These are phyloP conservation scores for Corynorhinus townsendii DNA, from an alignment of 2,113 vertebrate genomes.

Conservation along the genomic window DNA sequence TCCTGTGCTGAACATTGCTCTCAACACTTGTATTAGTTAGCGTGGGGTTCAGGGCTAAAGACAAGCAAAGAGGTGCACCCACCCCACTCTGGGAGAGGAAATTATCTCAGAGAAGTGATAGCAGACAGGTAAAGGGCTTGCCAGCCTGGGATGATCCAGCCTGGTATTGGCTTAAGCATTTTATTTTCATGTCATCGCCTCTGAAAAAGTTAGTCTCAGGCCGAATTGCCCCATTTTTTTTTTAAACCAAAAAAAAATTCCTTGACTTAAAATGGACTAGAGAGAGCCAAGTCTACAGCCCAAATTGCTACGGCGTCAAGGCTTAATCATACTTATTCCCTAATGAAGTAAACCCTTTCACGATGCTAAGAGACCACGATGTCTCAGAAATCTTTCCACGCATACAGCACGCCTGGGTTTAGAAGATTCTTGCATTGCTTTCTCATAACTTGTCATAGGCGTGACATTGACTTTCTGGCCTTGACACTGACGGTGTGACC, in stretches of 20 bases:
- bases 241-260: not conserved
- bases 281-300: not conserved
- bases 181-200: not conserved
- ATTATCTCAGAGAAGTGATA: not conserved
- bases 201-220: not conserved
- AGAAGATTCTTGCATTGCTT: not conserved
- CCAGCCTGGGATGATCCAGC: not conserved
- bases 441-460: not conserved
- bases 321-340: not conserved
- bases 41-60: not conserved
- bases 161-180: not conserved
- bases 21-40: not conserved
- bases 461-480: slow-evolving; percentile 11
- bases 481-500: slow-evolving; percentile 13
- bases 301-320: not conserved
- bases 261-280: not conserved
- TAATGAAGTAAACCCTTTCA: not conserved
- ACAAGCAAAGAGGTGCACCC: not conserved
- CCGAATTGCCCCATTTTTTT: not conserved
- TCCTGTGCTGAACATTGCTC: not conserved
- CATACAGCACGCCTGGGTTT: slow-evolving; percentile 10
- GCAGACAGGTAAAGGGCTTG: not conserved
- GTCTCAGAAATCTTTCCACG: not conserved
- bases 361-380: not conserved
- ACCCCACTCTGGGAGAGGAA: not conserved